Conservation (phyloP, 2,888 invertebrate genomes). For the Ormyrus labotus region DNA sequence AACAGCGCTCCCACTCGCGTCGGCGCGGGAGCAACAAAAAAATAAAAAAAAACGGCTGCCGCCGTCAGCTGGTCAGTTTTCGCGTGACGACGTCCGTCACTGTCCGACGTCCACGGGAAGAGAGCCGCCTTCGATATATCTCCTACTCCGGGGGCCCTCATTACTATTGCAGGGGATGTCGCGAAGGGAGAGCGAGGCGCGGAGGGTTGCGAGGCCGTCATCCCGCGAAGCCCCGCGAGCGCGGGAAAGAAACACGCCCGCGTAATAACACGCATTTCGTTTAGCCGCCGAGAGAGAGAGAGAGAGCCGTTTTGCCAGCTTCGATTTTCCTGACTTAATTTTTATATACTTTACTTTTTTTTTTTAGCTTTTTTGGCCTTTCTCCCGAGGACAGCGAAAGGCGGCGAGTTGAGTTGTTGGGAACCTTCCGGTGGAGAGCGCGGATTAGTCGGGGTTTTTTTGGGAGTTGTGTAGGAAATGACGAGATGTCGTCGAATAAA, state of each 20-base stretch:
- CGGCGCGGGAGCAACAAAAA: slow-evolving; percentile 17
- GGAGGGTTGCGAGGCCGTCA: slow-evolving; percentile 15
- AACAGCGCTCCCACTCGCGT: not conserved
- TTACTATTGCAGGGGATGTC: slow-evolving; percentile 65
- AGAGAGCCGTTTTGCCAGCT: not conserved
- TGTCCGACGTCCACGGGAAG: slow-evolving; percentile 49
- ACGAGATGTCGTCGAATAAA: too few species aligned
- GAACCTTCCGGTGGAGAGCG: too few species aligned
- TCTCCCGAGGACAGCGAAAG: too few species aligned
- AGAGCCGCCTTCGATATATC: slow-evolving; percentile 65
- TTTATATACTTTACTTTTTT: too few species aligned
- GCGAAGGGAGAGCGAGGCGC: not conserved
- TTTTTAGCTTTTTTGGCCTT: too few species aligned
- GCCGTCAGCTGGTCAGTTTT: slow-evolving; percentile 70
- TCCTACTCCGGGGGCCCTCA: slow-evolving; percentile 61
- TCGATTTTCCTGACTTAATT: too few species aligned
- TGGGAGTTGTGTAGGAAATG: too few species aligned
- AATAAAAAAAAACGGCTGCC: slow-evolving; percentile 57
- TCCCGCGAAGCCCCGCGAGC: not conserved
- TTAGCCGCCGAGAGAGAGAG: not conserved
- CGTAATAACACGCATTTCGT: slow-evolving; percentile 36
- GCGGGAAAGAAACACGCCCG: slow-evolving; percentile 19
- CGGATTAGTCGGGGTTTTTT: too few species aligned
- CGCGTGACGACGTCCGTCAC: slow-evolving; percentile 67
- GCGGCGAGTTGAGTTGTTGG: too few species aligned